Evolutionary conservation across 2,113 vertebrate species (phyloP).

Genomic region (Peromyscus californicus): DNA sequence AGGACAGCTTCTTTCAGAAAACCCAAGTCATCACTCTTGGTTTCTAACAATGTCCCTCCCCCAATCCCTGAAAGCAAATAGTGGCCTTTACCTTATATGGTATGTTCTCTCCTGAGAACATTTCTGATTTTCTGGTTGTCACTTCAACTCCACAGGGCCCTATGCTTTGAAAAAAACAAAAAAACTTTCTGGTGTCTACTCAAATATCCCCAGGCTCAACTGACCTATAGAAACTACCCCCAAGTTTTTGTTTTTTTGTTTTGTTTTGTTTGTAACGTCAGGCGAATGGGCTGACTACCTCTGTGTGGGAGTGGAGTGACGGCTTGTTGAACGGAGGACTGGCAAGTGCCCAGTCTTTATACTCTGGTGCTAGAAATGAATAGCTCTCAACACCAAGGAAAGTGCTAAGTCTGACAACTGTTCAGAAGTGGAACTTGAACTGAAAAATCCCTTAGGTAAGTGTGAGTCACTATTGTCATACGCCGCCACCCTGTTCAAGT

Average conservation of each 20-base stretch:
- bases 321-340: not conserved
- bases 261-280: not conserved
- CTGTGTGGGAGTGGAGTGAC: no score
- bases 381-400: not conserved
- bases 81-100: constrained; percentile 84
- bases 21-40: constrained; percentile 75
- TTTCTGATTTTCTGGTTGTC: constrained; percentile 60
- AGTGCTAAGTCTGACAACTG: not conserved
- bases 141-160: constrained; percentile 61
- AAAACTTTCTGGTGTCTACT: not conserved
- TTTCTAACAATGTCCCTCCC: constrained; percentile 65
- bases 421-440: constrained; percentile 42
- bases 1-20: not conserved
- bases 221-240: not conserved
- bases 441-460: constrained; percentile 34
- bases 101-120: constrained; percentile 77
- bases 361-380: not conserved
- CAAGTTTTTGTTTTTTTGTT: not conserved
- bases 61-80: constrained; percentile 75
- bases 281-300: not conserved
- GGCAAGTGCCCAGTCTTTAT: not conserved
- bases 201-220: not conserved
- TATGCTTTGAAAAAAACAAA: constrained; percentile 30
- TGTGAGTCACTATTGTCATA: constrained; percentile 4
- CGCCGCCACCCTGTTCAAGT: not conserved